Evolutionary conservation across 1,140 invertebrate species (phyloP).

Genomic region (Galleria mellonella): DNA sequence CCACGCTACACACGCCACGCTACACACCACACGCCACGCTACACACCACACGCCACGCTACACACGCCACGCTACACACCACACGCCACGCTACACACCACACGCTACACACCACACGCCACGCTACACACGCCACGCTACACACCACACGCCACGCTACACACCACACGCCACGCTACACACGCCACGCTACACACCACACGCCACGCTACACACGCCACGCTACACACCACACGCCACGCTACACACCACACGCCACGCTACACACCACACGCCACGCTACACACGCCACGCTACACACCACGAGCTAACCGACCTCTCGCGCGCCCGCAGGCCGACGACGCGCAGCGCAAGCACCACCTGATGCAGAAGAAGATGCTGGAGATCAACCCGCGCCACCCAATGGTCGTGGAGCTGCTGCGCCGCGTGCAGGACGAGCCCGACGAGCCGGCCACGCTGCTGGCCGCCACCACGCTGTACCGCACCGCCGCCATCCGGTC

Average conservation of each 20-base stretch:
- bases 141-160: background rate
- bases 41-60: too few species aligned
- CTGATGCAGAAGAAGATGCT: constrained; percentile 97
- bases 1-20: background rate
- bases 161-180: too few species aligned
- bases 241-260: too few species aligned
- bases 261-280: too few species aligned
- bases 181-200: too few species aligned
- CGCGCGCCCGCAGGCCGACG: constrained; percentile 77
- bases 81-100: too few species aligned
- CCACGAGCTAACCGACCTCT: background rate
- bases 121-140: constrained; percentile 93
- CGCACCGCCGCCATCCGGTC: constrained; percentile 89
- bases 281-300: too few species aligned
- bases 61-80: too few species aligned
- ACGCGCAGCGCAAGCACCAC: constrained; percentile 93
- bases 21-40: too few species aligned
- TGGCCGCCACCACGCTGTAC: constrained; percentile 94
- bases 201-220: constrained; percentile 96
- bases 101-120: constrained; percentile 94
- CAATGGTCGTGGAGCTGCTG: constrained; percentile 93
- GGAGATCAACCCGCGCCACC: constrained; percentile 98
- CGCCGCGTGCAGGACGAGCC: constrained; percentile 87
- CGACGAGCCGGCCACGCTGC: constrained; percentile 86
- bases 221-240: constrained; percentile 92